Evolutionary conservation across 2,888 invertebrate species (phyloP), one percentile per base, ranked within the genome.

Genomic region (Agelastica alni): DNA sequence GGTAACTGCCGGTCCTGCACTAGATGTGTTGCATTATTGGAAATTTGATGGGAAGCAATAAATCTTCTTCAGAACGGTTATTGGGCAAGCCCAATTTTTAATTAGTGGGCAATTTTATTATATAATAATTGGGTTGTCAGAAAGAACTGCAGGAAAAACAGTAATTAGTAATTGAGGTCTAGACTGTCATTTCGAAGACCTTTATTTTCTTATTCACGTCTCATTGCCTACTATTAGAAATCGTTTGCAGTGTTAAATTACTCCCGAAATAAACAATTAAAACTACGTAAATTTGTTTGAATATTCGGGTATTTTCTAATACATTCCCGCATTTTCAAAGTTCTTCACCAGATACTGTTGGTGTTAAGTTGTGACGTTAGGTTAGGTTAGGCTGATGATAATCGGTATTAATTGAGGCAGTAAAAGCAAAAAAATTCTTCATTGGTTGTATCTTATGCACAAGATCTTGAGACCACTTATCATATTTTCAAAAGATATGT

Each of bases 1-100:
- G n/a, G n/a, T n/a, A n/a, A n/a, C n/a, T n/a, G n/a, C n/a, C n/a
- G 26, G 26, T 26, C 26, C 26, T 6, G 26, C 26, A 7, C 26
- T 26, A 26, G 26, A 26, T 2, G 26, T 2, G 9, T 26, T 26
- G 7, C 26, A 26, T 26, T 65, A 64, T 59, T 60, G 62, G 63
- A 59, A 53, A 61, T 57, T 58, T 60, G 61, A 61, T 61, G 59
- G 60, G 60, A 52, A 56, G 56, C 55, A 56, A 57, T 66, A 66
- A 66, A 66, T 66, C 66, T 61, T 58, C 42, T 26, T 46, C 37
- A n/a, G 47, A 36, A 32, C 20, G 56, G 47, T 46, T 55, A 51
- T 51, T 46, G 47, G 56, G 43, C 56, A 45, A 51, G 47, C 44
- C 56, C 51, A 51, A 43, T 47, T 56, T 56, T 56, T 56, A 56